These are phyloP conservation scores for Gorsachius magnificus DNA, from an alignment of 2,797 vertebrate species.

Conservation along the genomic window DNA sequence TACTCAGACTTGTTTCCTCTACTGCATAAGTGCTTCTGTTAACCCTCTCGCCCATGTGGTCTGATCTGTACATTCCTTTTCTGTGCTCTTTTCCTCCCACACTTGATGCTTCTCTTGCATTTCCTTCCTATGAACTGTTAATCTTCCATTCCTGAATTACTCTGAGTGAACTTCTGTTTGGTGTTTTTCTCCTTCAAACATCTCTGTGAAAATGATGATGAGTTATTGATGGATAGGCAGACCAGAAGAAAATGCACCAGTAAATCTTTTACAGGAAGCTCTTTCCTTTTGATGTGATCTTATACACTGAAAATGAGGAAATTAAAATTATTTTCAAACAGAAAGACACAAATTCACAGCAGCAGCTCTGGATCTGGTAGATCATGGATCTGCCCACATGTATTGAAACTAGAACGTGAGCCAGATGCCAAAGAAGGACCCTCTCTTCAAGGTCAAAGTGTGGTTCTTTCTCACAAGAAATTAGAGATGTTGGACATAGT, in stretches of 20 bases:
- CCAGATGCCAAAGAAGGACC: background rate
- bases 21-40: background rate
- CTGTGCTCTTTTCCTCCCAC: background rate
- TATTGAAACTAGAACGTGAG: background rate
- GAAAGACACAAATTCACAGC: background rate
- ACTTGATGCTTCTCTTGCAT: background rate
- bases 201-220: background rate
- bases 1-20: background rate
- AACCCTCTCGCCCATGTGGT: background rate
- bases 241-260: background rate
- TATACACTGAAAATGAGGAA: background rate
- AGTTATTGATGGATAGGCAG: background rate
- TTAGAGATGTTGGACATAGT: background rate
- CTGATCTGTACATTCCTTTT: background rate
- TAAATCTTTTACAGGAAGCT: background rate
- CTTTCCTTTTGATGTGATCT: background rate
- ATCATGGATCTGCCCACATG: background rate
- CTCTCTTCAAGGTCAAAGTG: background rate
- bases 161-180: background rate
- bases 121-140: background rate
- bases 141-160: background rate
- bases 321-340: background rate
- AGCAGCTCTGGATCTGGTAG: background rate
- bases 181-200: background rate
- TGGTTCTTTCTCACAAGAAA: background rate